phyloP scores from a whole-genome alignment of 2,113 vertebrate species.

The Cathartes aura region DNA sequence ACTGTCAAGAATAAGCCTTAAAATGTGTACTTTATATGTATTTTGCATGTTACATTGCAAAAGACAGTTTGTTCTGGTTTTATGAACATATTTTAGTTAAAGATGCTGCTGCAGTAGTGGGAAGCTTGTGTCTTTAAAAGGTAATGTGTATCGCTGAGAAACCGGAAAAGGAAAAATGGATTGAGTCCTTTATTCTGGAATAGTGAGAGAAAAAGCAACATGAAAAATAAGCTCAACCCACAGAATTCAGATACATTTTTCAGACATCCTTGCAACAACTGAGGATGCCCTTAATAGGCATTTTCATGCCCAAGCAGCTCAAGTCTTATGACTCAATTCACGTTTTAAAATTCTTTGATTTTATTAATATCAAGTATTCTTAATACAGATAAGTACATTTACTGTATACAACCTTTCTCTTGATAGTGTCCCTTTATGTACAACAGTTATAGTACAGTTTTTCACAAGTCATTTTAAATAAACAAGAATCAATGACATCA shows the following conservation, averaged over 20 bases:
- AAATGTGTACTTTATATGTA: not conserved
- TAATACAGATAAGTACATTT: not conserved
- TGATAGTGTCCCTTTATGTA: constrained; percentile 52
- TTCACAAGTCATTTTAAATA: constrained; percentile 63
- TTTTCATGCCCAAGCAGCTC: not conserved
- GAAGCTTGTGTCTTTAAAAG: not conserved
- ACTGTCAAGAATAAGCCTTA: constrained; percentile 41
- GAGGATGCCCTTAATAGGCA: not conserved
- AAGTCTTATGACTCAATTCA: not conserved
- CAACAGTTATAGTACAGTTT: constrained; percentile 54
- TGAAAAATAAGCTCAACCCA: not conserved
- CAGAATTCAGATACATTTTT: not conserved
- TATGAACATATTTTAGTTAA: not conserved
- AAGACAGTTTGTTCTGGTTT: not conserved
- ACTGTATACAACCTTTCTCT: constrained; percentile 40
- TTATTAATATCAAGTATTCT: constrained; percentile 21
- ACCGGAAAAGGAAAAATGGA: not conserved
- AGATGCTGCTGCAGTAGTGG: not conserved
- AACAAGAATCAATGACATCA: constrained; percentile 51
- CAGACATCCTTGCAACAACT: not conserved
- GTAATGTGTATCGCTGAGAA: not conserved
- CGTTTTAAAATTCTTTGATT: not conserved
- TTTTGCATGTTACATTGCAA: not conserved
- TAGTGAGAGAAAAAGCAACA: not conserved
- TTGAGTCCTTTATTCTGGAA: not conserved